Evolutionary conservation across 2,113 vertebrate species (phyloP).

Genomic region (Triplophysa tibetana): DNA sequence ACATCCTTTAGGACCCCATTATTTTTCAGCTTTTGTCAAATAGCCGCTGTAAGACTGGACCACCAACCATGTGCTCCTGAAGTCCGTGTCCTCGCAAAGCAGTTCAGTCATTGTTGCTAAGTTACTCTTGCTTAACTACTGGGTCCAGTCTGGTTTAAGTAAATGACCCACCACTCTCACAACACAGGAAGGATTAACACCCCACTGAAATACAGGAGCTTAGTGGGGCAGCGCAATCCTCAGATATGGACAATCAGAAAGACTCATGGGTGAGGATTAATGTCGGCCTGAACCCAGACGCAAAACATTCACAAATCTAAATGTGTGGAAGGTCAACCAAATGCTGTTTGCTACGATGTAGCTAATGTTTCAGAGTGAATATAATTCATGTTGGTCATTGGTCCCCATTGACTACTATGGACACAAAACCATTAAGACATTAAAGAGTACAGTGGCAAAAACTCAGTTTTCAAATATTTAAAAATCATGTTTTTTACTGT

Average conservation of each 20-base stretch:
- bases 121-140: conserved; percentile 38
- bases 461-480: no score
- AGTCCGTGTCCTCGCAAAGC: conserved; percentile 3
- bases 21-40: conserved; percentile 16
- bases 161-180: conserved; percentile 19
- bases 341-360: not conserved
- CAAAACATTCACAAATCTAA: conserved; percentile 17
- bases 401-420: no score
- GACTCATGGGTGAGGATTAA: conserved; percentile 22
- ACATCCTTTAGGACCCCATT: conserved; percentile 5
- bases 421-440: no score
- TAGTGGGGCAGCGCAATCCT: conserved; percentile 13
- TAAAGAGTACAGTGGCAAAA: no score
- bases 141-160: conserved; percentile 36
- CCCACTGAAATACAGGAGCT: conserved; percentile 9
- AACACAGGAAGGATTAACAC: conserved; percentile 34
- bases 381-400: no score
- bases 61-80: conserved; percentile 24
- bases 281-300: not conserved
- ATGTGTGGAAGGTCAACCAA: not conserved
- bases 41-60: not conserved
- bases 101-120: conserved; percentile 35
- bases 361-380: not conserved
- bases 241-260: conserved; percentile 18
- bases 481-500: no score